Base-by-base conservation (phyloP, 1,140 invertebrate genomes). In the Drosophila virilis region DNA sequence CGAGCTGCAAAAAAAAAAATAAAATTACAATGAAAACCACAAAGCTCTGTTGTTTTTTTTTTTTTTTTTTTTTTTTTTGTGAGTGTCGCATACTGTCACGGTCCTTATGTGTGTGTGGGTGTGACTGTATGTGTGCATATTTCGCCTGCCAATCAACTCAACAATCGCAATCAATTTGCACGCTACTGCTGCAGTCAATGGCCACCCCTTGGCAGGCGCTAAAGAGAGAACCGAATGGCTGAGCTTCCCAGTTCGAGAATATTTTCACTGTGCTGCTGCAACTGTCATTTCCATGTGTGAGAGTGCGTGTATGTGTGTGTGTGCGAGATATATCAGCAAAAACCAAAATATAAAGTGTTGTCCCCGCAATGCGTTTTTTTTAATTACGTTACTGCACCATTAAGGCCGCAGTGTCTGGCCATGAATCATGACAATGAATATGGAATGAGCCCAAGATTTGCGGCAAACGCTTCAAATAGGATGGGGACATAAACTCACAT, bases 111-210 rank as follows among this genome's bases (percentile, higher is more conserved):
- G 45, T 72, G 22, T 38, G 45, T 50, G 46, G 15, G n/a, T 43
- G 61, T 38, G 7, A 48, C 32, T 62, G 43, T 73, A 37, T 74
- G 51, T 69, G 43, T 60, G 51, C 55, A 66, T 80, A 86, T 74
- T 88, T 80, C 80, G 80, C 77, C 80, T 90, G 84, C 84, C 84
- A 89, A 89, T 89, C 84, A 89, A 89, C 84, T 89, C 84, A 89
- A 89, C 84, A 89, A 89, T 89, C 85, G 84, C 84, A 89, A 89
- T 89, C 84, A 89, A 89, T 89, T 89, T 89, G 62, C 77, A 60
- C 77, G 68, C 74, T 75, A 74, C 71, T 77, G 67, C 68, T 61
- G 59, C 54, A 60, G 58, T 57, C 72, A 57, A 45, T 52, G 55
- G 38, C 57, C 28, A 60, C 51, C 37, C 51, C 50, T 48, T 17